A percentile compares a stretch with the other conserved stretches of the same genome.
Conservation (phyloP, 2,797 vertebrate species). For the Diplodus puntazzo region DNA sequence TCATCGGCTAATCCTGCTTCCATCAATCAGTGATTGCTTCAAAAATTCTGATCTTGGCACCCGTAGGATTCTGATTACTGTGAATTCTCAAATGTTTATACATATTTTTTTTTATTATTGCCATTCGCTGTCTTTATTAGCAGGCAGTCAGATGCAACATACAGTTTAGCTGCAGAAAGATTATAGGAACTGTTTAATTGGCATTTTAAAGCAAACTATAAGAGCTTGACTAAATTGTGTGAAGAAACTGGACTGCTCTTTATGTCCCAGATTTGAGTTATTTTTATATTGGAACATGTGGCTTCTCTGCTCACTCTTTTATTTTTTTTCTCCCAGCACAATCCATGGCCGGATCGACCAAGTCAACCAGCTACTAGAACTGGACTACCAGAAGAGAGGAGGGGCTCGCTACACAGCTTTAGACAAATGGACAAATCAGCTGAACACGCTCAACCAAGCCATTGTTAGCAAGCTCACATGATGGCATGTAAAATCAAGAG, state of each 20-base stretch:
- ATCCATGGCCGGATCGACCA: constrained; percentile 99
- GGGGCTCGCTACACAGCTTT: constrained; percentile 98
- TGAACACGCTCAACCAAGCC: constrained; percentile 98
- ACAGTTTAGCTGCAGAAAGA: neutral
- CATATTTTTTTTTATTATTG: neutral
- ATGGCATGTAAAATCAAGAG: constrained; percentile 87
- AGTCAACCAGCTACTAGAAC: constrained; percentile 98
- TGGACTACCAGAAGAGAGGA: constrained; percentile 99
- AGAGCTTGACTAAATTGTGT: neutral
- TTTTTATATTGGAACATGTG: neutral
- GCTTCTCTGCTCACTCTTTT: constrained; percentile 36
- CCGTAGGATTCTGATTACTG: neutral
- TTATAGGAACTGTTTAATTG: neutral
- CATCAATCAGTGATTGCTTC: too few relatives aligned
- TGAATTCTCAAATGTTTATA: neutral
- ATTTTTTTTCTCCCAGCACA: constrained; percentile 85
- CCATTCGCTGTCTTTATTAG: neutral
- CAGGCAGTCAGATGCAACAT: neutral
- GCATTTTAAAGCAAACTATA: neutral
- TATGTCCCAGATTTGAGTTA: neutral
- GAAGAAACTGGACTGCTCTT: neutral
- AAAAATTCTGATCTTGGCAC: too few relatives aligned
- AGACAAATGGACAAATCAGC: constrained; percentile 99
- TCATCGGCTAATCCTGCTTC: too few relatives aligned
- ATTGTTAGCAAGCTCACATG: constrained; percentile 99